phyloP scores from a whole-genome alignment of 1,140 invertebrate genomes.

The Cyphomyrmex costatus region DNA sequence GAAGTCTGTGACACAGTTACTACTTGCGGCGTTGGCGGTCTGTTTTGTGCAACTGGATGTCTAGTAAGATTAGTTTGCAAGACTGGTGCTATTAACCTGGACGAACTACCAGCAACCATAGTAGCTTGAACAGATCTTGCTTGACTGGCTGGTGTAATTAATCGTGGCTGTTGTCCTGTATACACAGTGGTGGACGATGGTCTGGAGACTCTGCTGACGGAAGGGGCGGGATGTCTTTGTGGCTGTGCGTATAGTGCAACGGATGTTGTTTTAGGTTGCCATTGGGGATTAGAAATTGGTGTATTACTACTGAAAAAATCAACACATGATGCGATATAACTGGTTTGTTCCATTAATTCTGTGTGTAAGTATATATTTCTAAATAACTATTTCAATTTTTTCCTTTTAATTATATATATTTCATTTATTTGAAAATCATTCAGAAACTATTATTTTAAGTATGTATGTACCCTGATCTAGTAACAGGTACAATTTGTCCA shows the following conservation, averaged over 20 bases:
- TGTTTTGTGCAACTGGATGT: slow-evolving; percentile 79
- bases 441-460: background rate
- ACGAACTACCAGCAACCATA: slow-evolving; percentile 82
- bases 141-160: slow-evolving; percentile 73
- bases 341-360: background rate
- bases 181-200: slow-evolving; percentile 75
- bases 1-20: slow-evolving; percentile 76
- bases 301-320: slow-evolving; percentile 75
- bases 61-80: slow-evolving; percentile 82
- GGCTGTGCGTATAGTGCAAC: slow-evolving; percentile 81
- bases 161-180: slow-evolving; percentile 79
- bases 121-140: slow-evolving; percentile 83
- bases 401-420: background rate
- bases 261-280: slow-evolving; percentile 83
- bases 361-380: background rate
- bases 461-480: slow-evolving; percentile 70
- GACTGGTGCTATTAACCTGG: slow-evolving; percentile 83
- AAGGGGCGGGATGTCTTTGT: slow-evolving; percentile 81
- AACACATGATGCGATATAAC: background rate
- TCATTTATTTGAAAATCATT: background rate
- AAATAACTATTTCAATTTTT: background rate
- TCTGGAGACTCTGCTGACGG: slow-evolving; percentile 81
- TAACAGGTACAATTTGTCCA: slow-evolving; percentile 70
- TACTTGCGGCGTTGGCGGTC: slow-evolving; percentile 79
- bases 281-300: slow-evolving; percentile 81